Base-by-base conservation (phyloP, 2,113 vertebrate genomes). In the Prietella phreatophila region DNA sequence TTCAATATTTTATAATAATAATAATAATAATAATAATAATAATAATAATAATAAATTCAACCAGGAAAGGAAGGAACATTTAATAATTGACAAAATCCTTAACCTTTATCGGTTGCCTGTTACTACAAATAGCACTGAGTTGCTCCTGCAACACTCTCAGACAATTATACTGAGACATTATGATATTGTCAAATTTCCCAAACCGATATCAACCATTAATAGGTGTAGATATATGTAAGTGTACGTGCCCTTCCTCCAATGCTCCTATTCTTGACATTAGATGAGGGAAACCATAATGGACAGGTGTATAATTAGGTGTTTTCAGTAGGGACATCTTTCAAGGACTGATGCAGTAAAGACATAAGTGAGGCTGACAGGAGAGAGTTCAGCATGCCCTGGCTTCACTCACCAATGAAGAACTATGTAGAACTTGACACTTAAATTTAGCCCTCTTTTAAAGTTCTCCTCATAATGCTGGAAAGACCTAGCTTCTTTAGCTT, bases 221-320 rank as follows among this genome's bases (percentile, higher is more conserved):
- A 82, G 56, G 25, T 19, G 17, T 47, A 39, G 6, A 39, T 65
- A 69, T 87, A 86, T 89, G 69, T 63, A 19, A 80, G 60, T 67
- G 13, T 53, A 25, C 3, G 19, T 69, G 63, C 85, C 88, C 91
- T 88, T 83, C 75, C 89, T 91, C 89, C 90, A 85, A 60, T n/a
- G 86, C 56, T 87, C 90, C 93, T 94, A 94, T 95, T 96, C 94
- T 96, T 96, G 96, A 96, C 94, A 90, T 94, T 93, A 92, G 90
- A 89, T 85, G 92, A 92, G 91, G 90, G 89, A 93, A 92, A 91
- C 89, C 83, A 92, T 92, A 93, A 94, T 87, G 92, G 94, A 94
- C 90, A 89, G 65, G 87, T 92, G 90, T 89, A 91, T 91, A 95
- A 95, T 95, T 95, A 95, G 93, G 85, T 82, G 85, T 91, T 93